A percentile compares a stretch with the other conserved stretches of the same genome.
These are phyloP conservation scores for Vulpes ferrilata DNA, from an alignment of 2,113 vertebrate species.

Conservation along the genomic window DNA sequence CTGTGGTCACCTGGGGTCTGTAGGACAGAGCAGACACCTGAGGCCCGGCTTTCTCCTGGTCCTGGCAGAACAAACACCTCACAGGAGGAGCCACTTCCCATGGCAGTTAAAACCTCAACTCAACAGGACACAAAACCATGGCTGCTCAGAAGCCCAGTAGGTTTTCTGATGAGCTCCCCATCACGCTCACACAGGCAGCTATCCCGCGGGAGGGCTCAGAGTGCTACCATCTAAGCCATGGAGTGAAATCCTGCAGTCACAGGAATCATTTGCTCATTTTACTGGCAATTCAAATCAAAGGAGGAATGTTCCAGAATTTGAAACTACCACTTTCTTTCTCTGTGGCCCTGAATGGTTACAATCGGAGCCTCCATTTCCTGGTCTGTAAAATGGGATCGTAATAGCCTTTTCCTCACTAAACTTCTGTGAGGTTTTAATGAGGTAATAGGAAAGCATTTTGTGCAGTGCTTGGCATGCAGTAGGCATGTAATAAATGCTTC, in stretches of 20 bases:
- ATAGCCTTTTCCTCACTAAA: neutral
- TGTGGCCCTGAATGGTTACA: neutral
- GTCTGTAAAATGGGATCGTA: neutral
- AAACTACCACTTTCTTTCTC: neutral
- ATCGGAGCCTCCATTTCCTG: neutral
- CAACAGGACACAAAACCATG: neutral
- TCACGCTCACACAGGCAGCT: neutral
- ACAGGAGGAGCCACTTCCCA: neutral
- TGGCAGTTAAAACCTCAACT: rapidly evolving
- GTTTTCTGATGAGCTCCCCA: neutral
- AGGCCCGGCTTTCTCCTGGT: neutral
- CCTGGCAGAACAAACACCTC: neutral
- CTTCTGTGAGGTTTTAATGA: neutral
- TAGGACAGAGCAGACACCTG: neutral
- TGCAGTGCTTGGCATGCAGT: neutral
- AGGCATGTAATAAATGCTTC: neutral
- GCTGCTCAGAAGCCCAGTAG: neutral
- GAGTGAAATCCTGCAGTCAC: neutral
- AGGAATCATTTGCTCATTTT: neutral
- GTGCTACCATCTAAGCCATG: neutral
- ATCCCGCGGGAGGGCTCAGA: too few relatives aligned
- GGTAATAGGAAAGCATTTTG: neutral
- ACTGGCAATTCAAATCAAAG: neutral
- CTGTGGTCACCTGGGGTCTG: neutral
- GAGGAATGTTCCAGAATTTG: neutral